Evolutionary conservation across 2,888 invertebrate species (phyloP), one percentile per base, ranked within the genome.

Genomic region (Pollenia labialis): DNA sequence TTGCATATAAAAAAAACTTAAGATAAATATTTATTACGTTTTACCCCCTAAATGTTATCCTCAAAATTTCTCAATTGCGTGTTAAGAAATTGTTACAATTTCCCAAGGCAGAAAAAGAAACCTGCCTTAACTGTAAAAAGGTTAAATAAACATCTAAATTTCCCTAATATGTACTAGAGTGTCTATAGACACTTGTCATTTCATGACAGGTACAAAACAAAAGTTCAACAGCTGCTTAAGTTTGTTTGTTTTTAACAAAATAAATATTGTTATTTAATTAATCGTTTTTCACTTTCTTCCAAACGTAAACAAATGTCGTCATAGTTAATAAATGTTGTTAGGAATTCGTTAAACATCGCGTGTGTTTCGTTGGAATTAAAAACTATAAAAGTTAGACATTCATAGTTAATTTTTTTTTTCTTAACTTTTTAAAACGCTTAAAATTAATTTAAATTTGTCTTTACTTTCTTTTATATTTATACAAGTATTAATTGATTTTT

Each of bases 271-370:
- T 46, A 52, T 68, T 74, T 68, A 58, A 72, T 79, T 68, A 79
- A 69, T 60, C 42, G 58, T 48, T 69, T 23, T 32, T 74, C 58
- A 18, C 52, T 74, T 60, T 60, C 46, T 12, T 66, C 18, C 4
- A 16, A 12, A 62, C 32, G 23, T 14, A 48, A 62, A 72, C n/a
- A 56, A 40, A 44, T 71, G 50, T 56, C 54, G 32, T 2, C 7
- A 72, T 46, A 32, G 32, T 58, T 72, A 46, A 58, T 23, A 12
- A 44, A 60, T 44, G 0, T 32, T 32, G 32, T 32, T 32, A 32
- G 6, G 32, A 32, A n/a, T 16, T 75, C 23, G 18, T 68, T 11
- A 74, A 60, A 79, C n/a, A 52, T 79, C 50, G 84, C 79, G 72
- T 84, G 84, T 62, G 42, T 62, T n/a, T 6, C 58, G 32, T 42